phyloP scores from a whole-genome alignment of 2,797 vertebrate species.

The Scolopax bukidnonensis region DNA sequence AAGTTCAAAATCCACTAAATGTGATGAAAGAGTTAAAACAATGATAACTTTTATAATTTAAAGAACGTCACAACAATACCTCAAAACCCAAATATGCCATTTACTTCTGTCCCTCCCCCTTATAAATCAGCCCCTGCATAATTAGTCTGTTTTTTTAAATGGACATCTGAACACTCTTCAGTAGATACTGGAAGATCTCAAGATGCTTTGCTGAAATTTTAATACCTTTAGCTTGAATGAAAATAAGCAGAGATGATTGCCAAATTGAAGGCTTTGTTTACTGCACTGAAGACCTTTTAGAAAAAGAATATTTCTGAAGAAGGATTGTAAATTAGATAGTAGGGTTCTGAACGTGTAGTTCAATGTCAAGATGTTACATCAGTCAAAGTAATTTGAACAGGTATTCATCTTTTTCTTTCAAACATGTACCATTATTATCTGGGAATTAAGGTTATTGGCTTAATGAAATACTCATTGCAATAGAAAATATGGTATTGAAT shows the following conservation, averaged over 20 bases:
- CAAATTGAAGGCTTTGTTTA: slow-evolving; percentile 32
- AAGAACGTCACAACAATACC: background rate
- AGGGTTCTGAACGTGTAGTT: background rate
- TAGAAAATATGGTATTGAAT: background rate
- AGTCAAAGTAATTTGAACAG: slow-evolving; percentile 7
- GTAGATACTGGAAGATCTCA: background rate
- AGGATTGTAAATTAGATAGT: background rate
- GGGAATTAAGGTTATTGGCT: background rate
- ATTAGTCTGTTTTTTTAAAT: background rate
- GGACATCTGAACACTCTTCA: background rate
- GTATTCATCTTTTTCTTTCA: background rate
- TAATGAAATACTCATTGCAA: slow-evolving; percentile 9
- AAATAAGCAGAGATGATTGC: background rate
- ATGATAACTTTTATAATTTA: background rate
- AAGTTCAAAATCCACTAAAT: background rate
- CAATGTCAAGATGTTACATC: slow-evolving; percentile 27
- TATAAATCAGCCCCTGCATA: background rate
- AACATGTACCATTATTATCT: background rate
- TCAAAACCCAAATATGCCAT: background rate
- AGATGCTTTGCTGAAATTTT: background rate
- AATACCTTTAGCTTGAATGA: background rate
- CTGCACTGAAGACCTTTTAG: background rate
- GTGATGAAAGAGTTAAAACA: background rate
- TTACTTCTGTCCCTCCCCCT: rapidly evolving
- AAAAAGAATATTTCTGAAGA: slow-evolving; percentile 15